phyloP scores from a whole-genome alignment of 2,797 vertebrate genomes.

The Heteromormyrus szaboi region DNA sequence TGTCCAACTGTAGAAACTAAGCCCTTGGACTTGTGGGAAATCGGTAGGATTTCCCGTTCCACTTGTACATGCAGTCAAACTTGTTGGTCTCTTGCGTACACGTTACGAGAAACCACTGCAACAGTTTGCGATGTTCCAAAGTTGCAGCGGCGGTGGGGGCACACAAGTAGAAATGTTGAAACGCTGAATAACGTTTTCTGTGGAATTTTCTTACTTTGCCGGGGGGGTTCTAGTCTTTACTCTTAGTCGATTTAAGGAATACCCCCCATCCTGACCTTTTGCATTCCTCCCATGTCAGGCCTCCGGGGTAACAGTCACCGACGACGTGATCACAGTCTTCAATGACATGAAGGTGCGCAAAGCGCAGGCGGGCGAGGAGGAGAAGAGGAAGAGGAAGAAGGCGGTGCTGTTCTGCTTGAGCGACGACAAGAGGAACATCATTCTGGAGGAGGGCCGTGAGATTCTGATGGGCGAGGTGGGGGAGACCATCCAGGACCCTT shows the following conservation, averaged over 20 bases:
- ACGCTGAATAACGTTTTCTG: not conserved
- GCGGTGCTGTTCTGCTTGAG: constrained; percentile 77
- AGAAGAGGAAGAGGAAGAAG: constrained; percentile 84
- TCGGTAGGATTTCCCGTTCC: not conserved
- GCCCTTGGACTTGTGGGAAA: not conserved
- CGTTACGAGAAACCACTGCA: not conserved
- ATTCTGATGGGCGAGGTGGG: constrained; percentile 76
- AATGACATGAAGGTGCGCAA: constrained; percentile 89
- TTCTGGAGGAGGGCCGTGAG: constrained; percentile 73
- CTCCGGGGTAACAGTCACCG: constrained; percentile 79
- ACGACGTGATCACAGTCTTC: constrained; percentile 75
- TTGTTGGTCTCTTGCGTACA: not conserved
- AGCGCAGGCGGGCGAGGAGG: constrained; percentile 67
- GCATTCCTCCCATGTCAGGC: constrained; percentile 52
- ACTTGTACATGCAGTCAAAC: not conserved
- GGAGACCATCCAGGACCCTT: constrained; percentile 65
- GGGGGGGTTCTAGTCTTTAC: not conserved
- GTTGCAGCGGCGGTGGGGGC: not conserved
- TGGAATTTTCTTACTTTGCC: too few relatives aligned
- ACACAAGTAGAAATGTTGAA: not conserved
- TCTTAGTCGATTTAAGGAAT: not conserved
- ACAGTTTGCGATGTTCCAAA: not conserved
- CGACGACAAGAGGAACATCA: constrained; percentile 74
- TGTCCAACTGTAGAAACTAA: not conserved
- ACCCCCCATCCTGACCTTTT: not conserved